Conservation (phyloP, 2,888 invertebrate genomes). For the Actias luna region DNA sequence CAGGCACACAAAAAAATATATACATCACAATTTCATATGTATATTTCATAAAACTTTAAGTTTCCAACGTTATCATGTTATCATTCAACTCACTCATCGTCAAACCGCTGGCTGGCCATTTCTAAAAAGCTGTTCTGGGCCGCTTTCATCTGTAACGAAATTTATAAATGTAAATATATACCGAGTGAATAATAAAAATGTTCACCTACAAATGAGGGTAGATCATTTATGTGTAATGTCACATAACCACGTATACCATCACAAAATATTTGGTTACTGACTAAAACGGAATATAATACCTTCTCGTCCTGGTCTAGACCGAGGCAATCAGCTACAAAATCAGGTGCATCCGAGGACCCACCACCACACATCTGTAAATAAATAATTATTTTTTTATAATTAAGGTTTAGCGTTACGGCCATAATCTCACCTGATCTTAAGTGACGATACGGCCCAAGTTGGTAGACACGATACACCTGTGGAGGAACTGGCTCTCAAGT, state of each 20-base stretch:
- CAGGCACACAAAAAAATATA: constrained; percentile 12
- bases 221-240: too few species aligned
- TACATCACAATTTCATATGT: background rate
- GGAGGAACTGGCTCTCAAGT: too few species aligned
- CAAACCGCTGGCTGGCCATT: constrained; percentile 50
- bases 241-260: too few species aligned
- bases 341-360: constrained; percentile 27
- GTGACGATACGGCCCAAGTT: too few species aligned
- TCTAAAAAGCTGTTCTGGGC: constrained; percentile 52
- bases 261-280: too few species aligned
- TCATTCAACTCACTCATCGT: constrained; percentile 55
- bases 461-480: too few species aligned
- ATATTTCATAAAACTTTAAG: background rate
- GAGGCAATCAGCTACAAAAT: constrained; percentile 19
- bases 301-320: constrained; percentile 33
- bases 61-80: background rate
- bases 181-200: too few species aligned
- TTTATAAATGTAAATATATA: too few species aligned
- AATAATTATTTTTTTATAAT: background rate
- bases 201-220: too few species aligned
- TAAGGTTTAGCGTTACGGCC: too few species aligned
- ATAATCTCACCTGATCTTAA: too few species aligned
- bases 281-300: constrained; percentile 17
- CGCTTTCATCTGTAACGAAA: constrained; percentile 34
- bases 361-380: constrained; percentile 32